Evolutionary conservation across 2,888 invertebrate genomes (phyloP), one percentile per base, ranked within the genome.

Genomic region (Synergus laeviventris): DNA sequence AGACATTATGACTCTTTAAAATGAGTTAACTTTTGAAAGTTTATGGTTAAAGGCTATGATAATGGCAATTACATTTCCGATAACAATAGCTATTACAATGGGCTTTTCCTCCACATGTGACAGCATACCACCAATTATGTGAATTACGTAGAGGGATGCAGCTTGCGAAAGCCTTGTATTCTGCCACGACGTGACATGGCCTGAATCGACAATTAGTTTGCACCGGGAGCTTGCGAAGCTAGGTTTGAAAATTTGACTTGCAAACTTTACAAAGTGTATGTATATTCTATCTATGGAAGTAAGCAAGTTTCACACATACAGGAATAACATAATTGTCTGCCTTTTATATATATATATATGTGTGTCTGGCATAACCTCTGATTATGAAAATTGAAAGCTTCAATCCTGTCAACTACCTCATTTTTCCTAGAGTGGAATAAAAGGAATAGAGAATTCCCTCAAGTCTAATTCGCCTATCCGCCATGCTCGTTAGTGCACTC

Each of bases 191-290:
- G 8, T 64, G 38, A 39, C 21, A 38, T 14, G 59, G 49, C 66
- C 60, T 75, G 73, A 77, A 77, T 74, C 64, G 76, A 74, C 74
- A 78, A 76, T 78, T 76, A 78, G 49, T 74, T 61, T 61, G 61
- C 66, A 14, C 14, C 66, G 21, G 66, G 14, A 16, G 5, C n/a
- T 16, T 36, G 31, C 38, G 38, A 2, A 54, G 24, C 38, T 38
- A 39, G 42, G 21, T 77, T 75, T 45, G 66, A 66, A 59, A 73
- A 79, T 77, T 79, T 79, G 75, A 77, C 79, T 79, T 79, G 75
- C 79, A 75, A 75, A 79, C 74, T 76, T 54, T 24, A 36, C 36
- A 38, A 49, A 54, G n/a, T 31, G 42, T 14, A 31, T 11, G 24
- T 24, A 49, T 7, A 14, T 16, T 31, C 8, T 4, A 18, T 31